Evolutionary conservation across 2,797 vertebrate genomes (phyloP).

Genomic region (Enteromius anoplus): DNA sequence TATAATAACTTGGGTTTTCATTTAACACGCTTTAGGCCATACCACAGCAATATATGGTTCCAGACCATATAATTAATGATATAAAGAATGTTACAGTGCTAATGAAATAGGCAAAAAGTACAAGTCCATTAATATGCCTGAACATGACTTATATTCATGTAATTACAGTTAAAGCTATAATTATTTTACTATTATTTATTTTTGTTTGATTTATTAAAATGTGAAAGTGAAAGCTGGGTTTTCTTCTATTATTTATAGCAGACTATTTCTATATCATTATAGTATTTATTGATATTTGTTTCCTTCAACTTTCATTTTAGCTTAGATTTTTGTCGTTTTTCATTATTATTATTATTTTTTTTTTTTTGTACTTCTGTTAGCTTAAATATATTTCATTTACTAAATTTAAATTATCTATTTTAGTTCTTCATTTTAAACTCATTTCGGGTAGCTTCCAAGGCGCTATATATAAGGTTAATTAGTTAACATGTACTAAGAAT

Average conservation of each 20-base stretch:
- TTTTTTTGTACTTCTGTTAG: neutral
- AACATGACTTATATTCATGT: neutral
- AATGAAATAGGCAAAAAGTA: slow-evolving; percentile 13
- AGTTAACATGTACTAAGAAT: no score
- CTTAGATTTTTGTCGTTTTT: neutral
- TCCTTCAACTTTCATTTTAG: no score
- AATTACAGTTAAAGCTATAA: neutral
- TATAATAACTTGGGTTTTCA: slow-evolving; percentile 24
- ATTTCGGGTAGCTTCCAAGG: neutral
- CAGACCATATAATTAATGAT: slow-evolving; percentile 22
- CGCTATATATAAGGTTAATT: neutral
- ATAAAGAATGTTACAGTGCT: slow-evolving; percentile 1
- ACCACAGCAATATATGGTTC: slow-evolving; percentile 9
- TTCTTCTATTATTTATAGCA: neutral
- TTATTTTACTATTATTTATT: neutral
- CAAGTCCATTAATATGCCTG: neutral
- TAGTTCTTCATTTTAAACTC: neutral
- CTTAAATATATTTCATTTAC: neutral
- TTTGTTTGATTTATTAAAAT: neutral
- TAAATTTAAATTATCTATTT: neutral
- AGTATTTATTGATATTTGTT: neutral
- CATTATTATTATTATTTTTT: neutral
- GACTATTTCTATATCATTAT: neutral
- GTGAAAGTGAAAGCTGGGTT: neutral
- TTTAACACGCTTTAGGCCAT: slow-evolving; percentile 20